These are phyloP conservation scores for Amazona guildingii DNA, from an alignment of 2,113 vertebrate genomes.

Conservation along the genomic window DNA sequence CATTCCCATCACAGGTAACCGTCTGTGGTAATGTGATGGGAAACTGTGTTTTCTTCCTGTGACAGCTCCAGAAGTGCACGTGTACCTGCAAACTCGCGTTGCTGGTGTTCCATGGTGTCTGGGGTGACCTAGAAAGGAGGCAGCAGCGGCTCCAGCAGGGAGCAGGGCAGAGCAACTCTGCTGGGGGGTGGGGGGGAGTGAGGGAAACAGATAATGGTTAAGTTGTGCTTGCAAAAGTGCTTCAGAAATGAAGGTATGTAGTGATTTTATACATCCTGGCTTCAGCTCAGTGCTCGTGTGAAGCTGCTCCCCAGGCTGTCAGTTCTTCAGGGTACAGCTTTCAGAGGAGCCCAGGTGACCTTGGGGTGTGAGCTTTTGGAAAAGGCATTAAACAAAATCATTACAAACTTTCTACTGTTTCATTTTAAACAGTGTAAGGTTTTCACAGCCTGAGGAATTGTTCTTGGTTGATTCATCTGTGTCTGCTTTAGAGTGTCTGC, in stretches of 20 bases:
- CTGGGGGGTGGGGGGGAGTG: rapidly evolving
- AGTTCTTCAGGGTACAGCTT: not conserved
- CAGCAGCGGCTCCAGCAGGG: not conserved
- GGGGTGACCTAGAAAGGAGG: not conserved
- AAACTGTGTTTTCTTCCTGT: not conserved
- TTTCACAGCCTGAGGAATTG: not conserved
- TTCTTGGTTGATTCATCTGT: not conserved
- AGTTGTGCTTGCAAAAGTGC: not conserved
- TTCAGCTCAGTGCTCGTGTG: not conserved
- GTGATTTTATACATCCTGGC: not conserved
- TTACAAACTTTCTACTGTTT: rapidly evolving
- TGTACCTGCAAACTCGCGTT: not conserved
- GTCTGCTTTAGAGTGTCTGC: not conserved
- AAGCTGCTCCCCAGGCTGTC: not conserved
- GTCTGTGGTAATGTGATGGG: not conserved
- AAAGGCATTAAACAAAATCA: not conserved
- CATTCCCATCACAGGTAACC: not conserved
- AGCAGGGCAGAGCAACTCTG: not conserved
- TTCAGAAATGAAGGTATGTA: not conserved
- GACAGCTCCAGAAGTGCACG: rapidly evolving
- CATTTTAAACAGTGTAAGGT: not conserved
- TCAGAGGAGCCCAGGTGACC: not conserved
- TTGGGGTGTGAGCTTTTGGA: not conserved
- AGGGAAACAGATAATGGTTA: not conserved
- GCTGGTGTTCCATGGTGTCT: not conserved